These are phyloP conservation scores for Hemicentrotus pulcherrimus DNA, from an alignment of 35 echinoderm and acorn worm genomes.

Conservation along the genomic window DNA sequence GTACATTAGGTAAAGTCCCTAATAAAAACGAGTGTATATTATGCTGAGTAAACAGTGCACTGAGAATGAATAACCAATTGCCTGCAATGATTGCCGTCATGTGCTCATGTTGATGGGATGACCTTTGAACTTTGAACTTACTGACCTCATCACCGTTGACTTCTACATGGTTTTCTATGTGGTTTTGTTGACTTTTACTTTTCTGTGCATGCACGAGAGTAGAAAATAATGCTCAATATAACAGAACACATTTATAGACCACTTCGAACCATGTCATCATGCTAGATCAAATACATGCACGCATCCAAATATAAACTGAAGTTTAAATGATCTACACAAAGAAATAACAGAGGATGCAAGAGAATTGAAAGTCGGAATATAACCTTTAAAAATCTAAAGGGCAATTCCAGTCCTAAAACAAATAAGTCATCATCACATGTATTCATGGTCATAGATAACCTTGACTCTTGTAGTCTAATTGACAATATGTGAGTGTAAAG, in stretches of 20 bases:
- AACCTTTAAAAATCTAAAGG: neutral
- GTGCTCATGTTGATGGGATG: neutral
- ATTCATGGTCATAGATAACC: too few species aligned
- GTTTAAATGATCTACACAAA: neutral
- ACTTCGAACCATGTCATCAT: neutral
- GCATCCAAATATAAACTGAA: neutral
- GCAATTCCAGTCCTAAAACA: neutral
- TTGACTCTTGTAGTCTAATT: too few species aligned
- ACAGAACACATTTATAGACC: neutral
- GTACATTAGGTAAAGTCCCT: neutral
- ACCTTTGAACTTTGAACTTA: conserved; percentile 35
- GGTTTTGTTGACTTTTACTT: conserved; percentile 24
- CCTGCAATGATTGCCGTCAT: neutral
- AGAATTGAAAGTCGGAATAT: neutral
- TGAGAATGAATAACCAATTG: neutral
- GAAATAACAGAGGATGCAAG: neutral
- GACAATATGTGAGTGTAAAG: too few species aligned
- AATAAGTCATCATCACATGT: neutral
- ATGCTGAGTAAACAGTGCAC: neutral
- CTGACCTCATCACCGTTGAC: neutral
- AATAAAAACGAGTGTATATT: neutral
- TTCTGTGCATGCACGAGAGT: conserved; percentile 12
- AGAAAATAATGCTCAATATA: neutral
- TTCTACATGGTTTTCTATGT: conserved; percentile 45
- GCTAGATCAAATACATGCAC: neutral